A percentile compares a stretch with the other conserved stretches of the same genome.
phyloP scores from a whole-genome alignment of 2,797 vertebrate species.

The Hypotaenidia okinawae region DNA sequence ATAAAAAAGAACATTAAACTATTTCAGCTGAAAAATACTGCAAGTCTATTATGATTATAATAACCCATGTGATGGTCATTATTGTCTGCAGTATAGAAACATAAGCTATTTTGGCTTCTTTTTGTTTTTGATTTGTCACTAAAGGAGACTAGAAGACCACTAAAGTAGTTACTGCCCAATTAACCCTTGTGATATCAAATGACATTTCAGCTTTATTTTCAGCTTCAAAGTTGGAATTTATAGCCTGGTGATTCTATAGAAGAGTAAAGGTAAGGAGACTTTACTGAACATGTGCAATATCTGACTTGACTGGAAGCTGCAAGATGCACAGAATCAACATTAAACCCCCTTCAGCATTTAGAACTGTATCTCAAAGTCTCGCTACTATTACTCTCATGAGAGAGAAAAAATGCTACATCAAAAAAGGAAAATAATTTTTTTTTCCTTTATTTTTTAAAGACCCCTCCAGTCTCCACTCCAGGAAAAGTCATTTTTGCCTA shows the following conservation, averaged over 20 bases:
- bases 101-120: neutral
- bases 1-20: conserved; percentile 38
- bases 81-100: neutral
- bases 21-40: neutral
- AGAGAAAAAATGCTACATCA: neutral
- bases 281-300: neutral
- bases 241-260: neutral
- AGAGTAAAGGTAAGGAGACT: neutral
- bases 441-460: neutral
- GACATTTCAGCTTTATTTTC: neutral
- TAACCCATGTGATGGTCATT: neutral
- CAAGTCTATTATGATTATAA: neutral
- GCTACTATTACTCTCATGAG: neutral
- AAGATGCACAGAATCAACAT: neutral
- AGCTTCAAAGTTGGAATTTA: neutral
- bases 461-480: neutral
- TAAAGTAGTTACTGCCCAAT: neutral
- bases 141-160: neutral
- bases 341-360: neutral
- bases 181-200: neutral
- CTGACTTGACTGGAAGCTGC: neutral
- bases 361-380: neutral
- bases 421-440: no score
- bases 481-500: neutral
- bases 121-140: neutral